phyloP scores from a whole-genome alignment of 2,888 invertebrate species.

The Monoplex corrugatus region DNA sequence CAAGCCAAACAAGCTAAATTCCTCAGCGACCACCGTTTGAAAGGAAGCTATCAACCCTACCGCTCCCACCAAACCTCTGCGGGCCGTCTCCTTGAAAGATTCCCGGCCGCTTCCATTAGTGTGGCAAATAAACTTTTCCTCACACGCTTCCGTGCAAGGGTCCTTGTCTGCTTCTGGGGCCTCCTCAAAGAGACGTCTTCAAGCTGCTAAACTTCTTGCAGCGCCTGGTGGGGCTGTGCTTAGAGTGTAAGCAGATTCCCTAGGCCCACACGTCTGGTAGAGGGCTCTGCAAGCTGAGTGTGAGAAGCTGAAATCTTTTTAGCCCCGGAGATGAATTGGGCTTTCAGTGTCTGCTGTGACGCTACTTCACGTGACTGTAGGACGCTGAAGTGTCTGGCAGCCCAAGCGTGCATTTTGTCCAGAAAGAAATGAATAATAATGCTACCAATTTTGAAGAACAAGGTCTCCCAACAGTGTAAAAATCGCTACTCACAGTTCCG shows the following conservation, averaged over 20 bases:
- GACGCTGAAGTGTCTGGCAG: not conserved
- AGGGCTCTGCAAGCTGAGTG: not conserved
- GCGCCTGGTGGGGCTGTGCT: no score
- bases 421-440: no score
- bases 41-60: no score
- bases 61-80: not conserved
- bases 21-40: no score
- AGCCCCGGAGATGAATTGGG: not conserved
- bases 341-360: not conserved
- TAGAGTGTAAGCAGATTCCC: not conserved
- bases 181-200: not conserved
- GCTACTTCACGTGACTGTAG: not conserved
- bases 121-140: constrained; percentile 16
- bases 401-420: not conserved
- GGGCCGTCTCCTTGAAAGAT: not conserved
- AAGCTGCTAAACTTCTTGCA: not conserved
- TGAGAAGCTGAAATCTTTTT: not conserved
- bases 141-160: not conserved
- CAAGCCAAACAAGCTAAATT: no score
- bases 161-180: not conserved
- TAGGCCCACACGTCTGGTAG: not conserved
- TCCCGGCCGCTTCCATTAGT: not conserved
- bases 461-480: no score
- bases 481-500: no score
- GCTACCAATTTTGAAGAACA: no score